Conservation (phyloP, 2,888 invertebrate species). For the Schizotus pectinicornis region DNA sequence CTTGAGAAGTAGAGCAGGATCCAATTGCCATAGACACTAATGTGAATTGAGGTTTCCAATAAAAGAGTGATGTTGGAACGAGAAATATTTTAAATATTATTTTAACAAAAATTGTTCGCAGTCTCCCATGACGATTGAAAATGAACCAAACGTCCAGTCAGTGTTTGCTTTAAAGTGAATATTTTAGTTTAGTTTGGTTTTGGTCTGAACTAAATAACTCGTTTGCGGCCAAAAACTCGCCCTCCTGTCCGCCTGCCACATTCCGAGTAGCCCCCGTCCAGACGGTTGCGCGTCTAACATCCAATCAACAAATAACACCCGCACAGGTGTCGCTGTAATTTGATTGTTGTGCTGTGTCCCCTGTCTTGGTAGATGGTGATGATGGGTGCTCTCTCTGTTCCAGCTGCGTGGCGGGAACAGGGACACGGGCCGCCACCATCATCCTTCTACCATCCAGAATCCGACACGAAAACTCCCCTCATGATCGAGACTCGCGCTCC, state of each 20-base stretch:
- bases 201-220: too few relatives aligned
- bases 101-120: too few relatives aligned
- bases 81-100: background rate
- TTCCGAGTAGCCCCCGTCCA: too few relatives aligned
- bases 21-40: too few relatives aligned
- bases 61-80: background rate
- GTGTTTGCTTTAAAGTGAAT: too few relatives aligned
- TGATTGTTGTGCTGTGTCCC: constrained; percentile 15
- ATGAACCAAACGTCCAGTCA: too few relatives aligned
- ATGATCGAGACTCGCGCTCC: constrained; percentile 32
- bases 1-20: too few relatives aligned
- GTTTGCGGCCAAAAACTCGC: too few relatives aligned
- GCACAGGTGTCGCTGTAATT: constrained; percentile 4
- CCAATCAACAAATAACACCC: constrained; percentile 1
- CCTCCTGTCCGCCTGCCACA: too few relatives aligned
- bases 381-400: constrained; percentile 52
- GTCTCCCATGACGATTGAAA: too few relatives aligned
- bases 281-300: too few relatives aligned
- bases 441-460: constrained; percentile 31
- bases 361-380: constrained; percentile 41
- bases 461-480: constrained; percentile 13
- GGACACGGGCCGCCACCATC: constrained; percentile 37
- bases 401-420: constrained; percentile 52
- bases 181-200: too few relatives aligned
- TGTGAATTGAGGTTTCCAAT: background rate